Evolutionary conservation across 2,888 invertebrate species (phyloP).

Genomic region (Drosophila mayaguana): DNA sequence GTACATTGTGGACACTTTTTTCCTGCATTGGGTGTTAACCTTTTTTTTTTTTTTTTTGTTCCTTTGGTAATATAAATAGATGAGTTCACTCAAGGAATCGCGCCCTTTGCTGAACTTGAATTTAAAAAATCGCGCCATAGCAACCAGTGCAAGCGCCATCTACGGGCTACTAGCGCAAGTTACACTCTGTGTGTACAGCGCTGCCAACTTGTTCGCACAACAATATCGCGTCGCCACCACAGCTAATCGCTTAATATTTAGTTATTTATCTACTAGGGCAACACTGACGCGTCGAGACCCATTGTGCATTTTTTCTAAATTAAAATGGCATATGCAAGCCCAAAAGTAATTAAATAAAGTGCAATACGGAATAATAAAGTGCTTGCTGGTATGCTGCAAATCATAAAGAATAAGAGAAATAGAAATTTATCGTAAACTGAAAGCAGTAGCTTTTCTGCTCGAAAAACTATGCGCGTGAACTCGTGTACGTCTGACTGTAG

Average conservation of each 20-base stretch:
- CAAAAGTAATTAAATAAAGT: slow-evolving; percentile 43
- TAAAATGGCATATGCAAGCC: slow-evolving; percentile 51
- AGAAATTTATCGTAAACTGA: background rate
- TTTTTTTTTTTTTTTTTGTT: slow-evolving; percentile 26
- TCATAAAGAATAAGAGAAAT: slow-evolving; percentile 6
- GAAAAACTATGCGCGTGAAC: slow-evolving; percentile 53
- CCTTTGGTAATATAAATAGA: slow-evolving; percentile 48
- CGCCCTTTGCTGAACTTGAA: background rate
- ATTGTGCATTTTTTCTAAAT: slow-evolving; percentile 64
- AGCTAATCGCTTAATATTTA: slow-evolving; percentile 11
- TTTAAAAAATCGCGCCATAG: slow-evolving; percentile 17
- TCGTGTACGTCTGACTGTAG: slow-evolving; percentile 31
- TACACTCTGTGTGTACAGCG: background rate
- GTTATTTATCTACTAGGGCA: slow-evolving; percentile 39
- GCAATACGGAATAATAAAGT: slow-evolving; percentile 27
- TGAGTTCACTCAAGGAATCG: slow-evolving; percentile 10
- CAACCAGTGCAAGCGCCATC: slow-evolving; percentile 6
- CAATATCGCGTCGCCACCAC: slow-evolving; percentile 18
- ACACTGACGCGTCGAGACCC: slow-evolving; percentile 47
- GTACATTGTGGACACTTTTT: slow-evolving; percentile 49
- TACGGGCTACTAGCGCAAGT: slow-evolving; percentile 17
- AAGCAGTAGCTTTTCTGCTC: slow-evolving; percentile 36
- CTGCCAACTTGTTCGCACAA: background rate
- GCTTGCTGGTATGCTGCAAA: slow-evolving; percentile 26
- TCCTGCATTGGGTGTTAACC: slow-evolving; percentile 5